These are phyloP conservation scores for Rhinopithecus roxellana DNA, from an alignment of 2,113 vertebrate genomes.

Conservation along the genomic window DNA sequence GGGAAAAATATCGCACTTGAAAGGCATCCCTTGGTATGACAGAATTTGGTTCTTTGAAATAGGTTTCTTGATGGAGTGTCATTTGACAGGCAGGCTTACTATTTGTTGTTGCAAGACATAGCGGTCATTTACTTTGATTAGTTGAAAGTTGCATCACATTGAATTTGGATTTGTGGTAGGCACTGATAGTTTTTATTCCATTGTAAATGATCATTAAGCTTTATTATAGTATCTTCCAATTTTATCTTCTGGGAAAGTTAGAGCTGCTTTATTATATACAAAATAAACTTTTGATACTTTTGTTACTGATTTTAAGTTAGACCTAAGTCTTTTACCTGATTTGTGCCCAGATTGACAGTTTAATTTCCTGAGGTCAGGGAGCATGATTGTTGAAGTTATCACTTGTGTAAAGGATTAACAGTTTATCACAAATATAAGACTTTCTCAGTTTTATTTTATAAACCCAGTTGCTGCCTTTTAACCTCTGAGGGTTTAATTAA, in stretches of 20 bases:
- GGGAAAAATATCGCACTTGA: neutral
- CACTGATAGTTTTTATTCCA: neutral
- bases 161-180: slow-evolving; percentile 25
- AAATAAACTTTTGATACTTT: neutral
- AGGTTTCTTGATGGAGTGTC: neutral
- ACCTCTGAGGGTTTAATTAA: neutral
- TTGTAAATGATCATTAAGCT: neutral
- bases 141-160: neutral
- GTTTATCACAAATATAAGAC: neutral
- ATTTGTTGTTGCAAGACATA: neutral
- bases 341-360: neutral
- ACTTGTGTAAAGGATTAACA: neutral
- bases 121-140: neutral
- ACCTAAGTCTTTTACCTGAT: slow-evolving; percentile 14
- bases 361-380: neutral
- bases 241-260: slow-evolving; percentile 37
- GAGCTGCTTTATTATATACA: slow-evolving; percentile 6
- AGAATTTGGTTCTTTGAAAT: slow-evolving; percentile 38
- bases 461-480: neutral
- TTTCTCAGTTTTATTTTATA: slow-evolving; percentile 22
- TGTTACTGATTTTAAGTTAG: slow-evolving; percentile 5
- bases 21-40: neutral
- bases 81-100: neutral
- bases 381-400: neutral
- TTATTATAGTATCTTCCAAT: slow-evolving; percentile 3